Base-by-base conservation (phyloP, 2,797 vertebrate genomes). In the Eospalax fontanierii region DNA sequence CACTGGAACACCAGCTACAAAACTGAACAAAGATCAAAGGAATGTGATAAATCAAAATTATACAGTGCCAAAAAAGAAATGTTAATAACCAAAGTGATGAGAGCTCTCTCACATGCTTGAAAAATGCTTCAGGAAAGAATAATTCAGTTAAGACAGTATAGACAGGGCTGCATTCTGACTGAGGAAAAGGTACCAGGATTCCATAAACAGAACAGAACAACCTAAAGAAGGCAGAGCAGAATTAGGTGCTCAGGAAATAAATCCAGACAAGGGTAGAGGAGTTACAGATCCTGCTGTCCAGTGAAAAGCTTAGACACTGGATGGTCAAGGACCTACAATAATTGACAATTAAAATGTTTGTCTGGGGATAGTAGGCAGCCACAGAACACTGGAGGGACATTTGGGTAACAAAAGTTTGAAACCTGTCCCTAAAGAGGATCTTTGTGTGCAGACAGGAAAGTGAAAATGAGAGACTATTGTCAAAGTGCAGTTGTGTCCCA, bases 181-280 rank as follows among this genome's bases (percentile, higher is more conserved):
- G 43, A 95, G n/a, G 83, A 85, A 33, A 92, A 6, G 8, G 1
- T 87, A 26, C 88, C 26, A 75, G 11, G 5, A 79, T 90, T 83
- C 95, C 57, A 76, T 75, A 63, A 87, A 83, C 6, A 89, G 26
- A 93, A 86, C 35, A 70, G 70, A 92, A 63, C 88, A 78, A 43
- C 54, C 14, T 82, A n/a, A 79, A 87, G 89, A 85, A 88, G 30
- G 40, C 57, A 54, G 4, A 6, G 4, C 57, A 81, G 71, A 81
- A 40, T 46, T 57, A 68, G 11, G 1, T 38, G 22, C 59, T 94
- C 43, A 89, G 61, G 22, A 94, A 94, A 87, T 76, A 26, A 50
- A 59, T 80, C 35, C 7, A 81, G 54, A 76, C 12, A 65, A 75
- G 18, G 14, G 38, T 87, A 46, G 66, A 76, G 79, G 70, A 92